These are phyloP conservation scores for Sinocyclocheilus grahami DNA, from an alignment of 2,113 vertebrate genomes.

Conservation along the genomic window DNA sequence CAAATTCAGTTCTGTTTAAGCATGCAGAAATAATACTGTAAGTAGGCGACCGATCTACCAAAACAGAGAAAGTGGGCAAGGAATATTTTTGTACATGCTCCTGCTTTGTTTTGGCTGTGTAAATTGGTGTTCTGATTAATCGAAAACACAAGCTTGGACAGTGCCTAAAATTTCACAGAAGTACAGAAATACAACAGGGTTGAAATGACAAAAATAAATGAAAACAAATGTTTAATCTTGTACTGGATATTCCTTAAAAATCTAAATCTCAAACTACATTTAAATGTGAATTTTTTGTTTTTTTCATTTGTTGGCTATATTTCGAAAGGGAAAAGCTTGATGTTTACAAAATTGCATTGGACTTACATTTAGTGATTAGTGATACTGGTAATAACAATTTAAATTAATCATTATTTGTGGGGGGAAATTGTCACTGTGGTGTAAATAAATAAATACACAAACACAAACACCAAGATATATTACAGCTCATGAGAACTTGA, in stretches of 20 bases:
- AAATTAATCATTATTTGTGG: neutral
- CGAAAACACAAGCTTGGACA: neutral
- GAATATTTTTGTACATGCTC: no score
- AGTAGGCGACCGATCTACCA: neutral
- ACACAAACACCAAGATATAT: neutral
- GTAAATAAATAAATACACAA: neutral
- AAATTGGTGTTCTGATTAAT: neutral
- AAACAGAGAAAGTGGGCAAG: neutral
- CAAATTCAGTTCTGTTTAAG: slow-evolving; percentile 80
- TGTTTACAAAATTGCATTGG: neutral
- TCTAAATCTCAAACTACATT: no score
- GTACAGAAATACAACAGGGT: neutral
- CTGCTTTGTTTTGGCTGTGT: neutral
- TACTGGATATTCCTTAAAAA: neutral
- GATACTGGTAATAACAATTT: neutral
- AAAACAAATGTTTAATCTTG: neutral
- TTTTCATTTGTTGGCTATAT: neutral
- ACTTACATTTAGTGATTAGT: neutral
- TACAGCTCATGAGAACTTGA: neutral
- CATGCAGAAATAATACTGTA: neutral
- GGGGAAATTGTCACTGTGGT: neutral
- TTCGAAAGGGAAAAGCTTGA: neutral
- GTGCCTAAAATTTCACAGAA: neutral
- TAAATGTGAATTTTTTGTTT: no score
- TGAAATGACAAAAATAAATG: neutral